Base-by-base conservation (phyloP, 2,113 vertebrate genomes). In the Ceuthmochares aereus region DNA sequence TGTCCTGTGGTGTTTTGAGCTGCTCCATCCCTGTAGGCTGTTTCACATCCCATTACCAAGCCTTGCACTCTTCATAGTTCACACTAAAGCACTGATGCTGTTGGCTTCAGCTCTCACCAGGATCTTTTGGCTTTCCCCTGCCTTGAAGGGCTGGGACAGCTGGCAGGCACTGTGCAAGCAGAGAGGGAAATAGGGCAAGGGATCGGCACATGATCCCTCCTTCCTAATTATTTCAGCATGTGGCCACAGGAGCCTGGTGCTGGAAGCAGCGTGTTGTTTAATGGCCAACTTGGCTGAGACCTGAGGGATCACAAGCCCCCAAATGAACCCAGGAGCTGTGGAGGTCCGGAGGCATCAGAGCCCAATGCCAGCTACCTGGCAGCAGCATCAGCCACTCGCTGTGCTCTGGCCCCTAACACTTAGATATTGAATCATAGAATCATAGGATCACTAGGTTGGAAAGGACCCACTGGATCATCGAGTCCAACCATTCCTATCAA, bases 161-260 rank as follows among this genome's bases (percentile, higher is more conserved):
- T 6, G 14, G 52, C 55, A 25, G 66, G 43, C 11, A 4, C 43
- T 14, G 55, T 7, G 6, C 58, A 32, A 43, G 55, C 59, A 10
- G 49, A n/a, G 37, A 16, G 29, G 45, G 26, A 37, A 79, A 47
- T 47, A 32, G 52, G 76, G 80, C 47, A 37, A 77, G 52, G 64
- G 52, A 90, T 43, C 27, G 32, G 75, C 55, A 23, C 87, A 79
- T 9, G 29, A 21, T 88, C 73, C 62, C 74, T 91, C 82, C 74
- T 80, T 85, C 73, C 49, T 96, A 94, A 97, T 94, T 75, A 89
- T 79, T 97, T 93, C 95, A 91, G 69, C 29, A 80, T 81, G 95
- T 4, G 55, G 77, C 73, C 55, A 36, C 77, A 29, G 32, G 66
- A 96, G 92, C 84, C 81, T 14, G 51, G 49, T 3, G 36, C 88